phyloP scores from a whole-genome alignment of 2,113 vertebrate species.

The Notothenia coriiceps region DNA sequence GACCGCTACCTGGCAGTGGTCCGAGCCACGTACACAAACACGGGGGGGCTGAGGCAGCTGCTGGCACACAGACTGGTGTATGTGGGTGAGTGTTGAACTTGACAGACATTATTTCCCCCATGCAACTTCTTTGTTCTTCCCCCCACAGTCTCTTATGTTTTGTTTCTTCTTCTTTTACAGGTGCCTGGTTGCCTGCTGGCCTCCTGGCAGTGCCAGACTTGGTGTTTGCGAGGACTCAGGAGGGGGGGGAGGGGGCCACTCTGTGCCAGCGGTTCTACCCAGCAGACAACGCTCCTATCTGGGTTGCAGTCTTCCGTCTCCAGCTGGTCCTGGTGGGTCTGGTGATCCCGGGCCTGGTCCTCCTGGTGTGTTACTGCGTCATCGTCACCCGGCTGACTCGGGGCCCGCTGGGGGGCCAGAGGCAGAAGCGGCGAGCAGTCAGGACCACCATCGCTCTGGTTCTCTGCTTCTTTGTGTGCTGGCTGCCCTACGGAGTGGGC shows the following conservation, averaged over 20 bases:
- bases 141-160: background rate
- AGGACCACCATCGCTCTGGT: slow-evolving; percentile 96
- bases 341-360: slow-evolving; percentile 92
- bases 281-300: slow-evolving; percentile 70
- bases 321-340: slow-evolving; percentile 95
- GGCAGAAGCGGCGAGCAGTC: slow-evolving; percentile 95
- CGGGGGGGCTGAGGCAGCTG: slow-evolving; percentile 90
- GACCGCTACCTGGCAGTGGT: slow-evolving; percentile 98
- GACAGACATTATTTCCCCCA: background rate
- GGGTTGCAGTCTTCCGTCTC: slow-evolving; percentile 91
- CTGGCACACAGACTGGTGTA: slow-evolving; percentile 94
- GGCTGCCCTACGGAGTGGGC: slow-evolving; percentile 93
- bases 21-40: slow-evolving; percentile 95
- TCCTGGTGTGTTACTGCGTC: slow-evolving; percentile 95
- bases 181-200: slow-evolving; percentile 86
- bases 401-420: slow-evolving; percentile 93
- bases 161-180: slow-evolving; percentile 36
- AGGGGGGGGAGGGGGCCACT: slow-evolving; percentile 78
- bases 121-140: background rate
- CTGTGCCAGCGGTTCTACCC: slow-evolving; percentile 93
- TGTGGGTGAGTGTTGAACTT: slow-evolving; percentile 85
- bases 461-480: slow-evolving; percentile 96
- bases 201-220: slow-evolving; percentile 94
- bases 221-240: slow-evolving; percentile 87
- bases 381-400: slow-evolving; percentile 93